phyloP scores from a whole-genome alignment of 2,113 vertebrate species.

The Burhinus bistriatus region DNA sequence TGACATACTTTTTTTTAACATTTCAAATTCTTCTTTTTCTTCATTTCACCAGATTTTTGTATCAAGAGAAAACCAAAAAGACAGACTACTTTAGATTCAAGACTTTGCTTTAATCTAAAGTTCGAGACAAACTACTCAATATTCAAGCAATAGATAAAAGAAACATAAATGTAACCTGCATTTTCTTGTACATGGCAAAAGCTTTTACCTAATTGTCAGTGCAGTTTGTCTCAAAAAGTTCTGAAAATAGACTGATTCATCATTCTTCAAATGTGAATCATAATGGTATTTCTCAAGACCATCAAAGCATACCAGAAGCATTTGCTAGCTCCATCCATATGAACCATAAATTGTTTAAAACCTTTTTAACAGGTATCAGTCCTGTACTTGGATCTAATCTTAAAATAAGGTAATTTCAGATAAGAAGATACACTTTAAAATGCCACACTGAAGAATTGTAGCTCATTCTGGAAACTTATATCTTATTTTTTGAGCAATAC shows the following conservation, averaged over 20 bases:
- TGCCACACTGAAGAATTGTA: neutral
- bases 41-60: neutral
- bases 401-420: neutral
- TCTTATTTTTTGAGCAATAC: neutral
- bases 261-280: neutral
- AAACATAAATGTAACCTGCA: neutral
- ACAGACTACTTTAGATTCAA: neutral
- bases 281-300: neutral
- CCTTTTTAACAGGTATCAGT: neutral
- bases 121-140: neutral
- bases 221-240: neutral
- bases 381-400: neutral
- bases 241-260: neutral
- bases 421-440: neutral
- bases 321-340: neutral
- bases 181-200: neutral
- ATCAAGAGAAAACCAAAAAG: neutral
- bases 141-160: neutral
- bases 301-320: neutral
- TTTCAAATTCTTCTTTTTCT: neutral
- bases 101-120: neutral
- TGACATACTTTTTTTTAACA: neutral
- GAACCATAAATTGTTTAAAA: neutral
- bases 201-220: neutral
- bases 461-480: neutral